Percentiles rank a stretch among this genome's conserved stretches.
Evolutionary conservation across 2,888 invertebrate genomes (phyloP).

Genomic region (Campoplex nolae): DNA sequence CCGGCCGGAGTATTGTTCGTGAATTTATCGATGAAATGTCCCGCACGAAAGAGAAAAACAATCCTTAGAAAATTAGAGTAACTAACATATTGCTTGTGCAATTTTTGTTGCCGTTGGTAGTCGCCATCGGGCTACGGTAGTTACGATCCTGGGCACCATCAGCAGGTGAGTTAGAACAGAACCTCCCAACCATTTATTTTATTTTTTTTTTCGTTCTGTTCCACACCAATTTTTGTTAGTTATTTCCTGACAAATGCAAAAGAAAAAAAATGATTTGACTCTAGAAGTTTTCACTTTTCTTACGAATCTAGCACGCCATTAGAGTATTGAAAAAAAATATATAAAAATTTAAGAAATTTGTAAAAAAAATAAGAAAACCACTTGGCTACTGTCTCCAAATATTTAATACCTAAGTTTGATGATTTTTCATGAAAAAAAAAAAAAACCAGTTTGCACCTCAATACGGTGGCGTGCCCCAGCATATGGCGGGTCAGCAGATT

Average conservation of each 20-base stretch:
- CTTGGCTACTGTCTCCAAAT: background rate
- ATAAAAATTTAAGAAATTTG: background rate
- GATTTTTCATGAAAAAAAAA: background rate
- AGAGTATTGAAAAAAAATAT: background rate
- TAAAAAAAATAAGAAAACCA: background rate
- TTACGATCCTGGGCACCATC: conserved; percentile 74
- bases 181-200: conserved; percentile 26
- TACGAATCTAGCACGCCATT: background rate
- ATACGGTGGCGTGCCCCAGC: conserved; percentile 64
- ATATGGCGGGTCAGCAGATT: conserved; percentile 66
- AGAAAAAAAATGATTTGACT: background rate
- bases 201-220: background rate
- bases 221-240: background rate
- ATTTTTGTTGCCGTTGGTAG: conserved; percentile 77
- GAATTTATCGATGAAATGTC: background rate
- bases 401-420: background rate
- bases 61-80: conserved; percentile 69
- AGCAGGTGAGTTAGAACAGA: conserved; percentile 76
- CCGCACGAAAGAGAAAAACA: background rate
- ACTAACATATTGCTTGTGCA: conserved; percentile 79
- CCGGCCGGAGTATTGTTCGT: background rate
- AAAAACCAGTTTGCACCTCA: conserved; percentile 75
- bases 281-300: background rate
- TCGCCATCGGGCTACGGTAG: conserved; percentile 75
- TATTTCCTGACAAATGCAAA: background rate